These are phyloP conservation scores for Limnephilus lunatus DNA, from an alignment of 2,888 invertebrate genomes.

Conservation along the genomic window DNA sequence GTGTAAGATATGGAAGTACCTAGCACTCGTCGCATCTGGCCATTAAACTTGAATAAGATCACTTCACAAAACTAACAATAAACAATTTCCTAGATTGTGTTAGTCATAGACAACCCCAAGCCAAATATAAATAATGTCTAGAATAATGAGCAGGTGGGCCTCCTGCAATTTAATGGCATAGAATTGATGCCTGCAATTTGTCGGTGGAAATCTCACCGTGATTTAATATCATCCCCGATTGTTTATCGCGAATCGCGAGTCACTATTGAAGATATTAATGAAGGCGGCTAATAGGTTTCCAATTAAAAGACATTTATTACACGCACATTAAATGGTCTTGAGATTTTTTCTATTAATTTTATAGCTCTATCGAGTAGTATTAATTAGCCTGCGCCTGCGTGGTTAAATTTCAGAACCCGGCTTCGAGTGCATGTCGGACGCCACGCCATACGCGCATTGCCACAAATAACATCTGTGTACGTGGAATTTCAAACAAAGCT, in stretches of 20 bases:
- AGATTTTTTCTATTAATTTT: neutral
- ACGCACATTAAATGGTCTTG: neutral
- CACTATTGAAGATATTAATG: neutral
- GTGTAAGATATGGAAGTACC: too few species aligned
- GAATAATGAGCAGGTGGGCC: constrained; percentile 20
- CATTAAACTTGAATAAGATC: too few species aligned
- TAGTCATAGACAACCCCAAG: neutral
- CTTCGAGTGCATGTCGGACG: too few species aligned
- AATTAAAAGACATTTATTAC: neutral
- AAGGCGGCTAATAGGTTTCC: neutral
- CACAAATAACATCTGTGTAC: too few species aligned
- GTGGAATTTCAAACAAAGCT: too few species aligned
- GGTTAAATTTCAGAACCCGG: too few species aligned
- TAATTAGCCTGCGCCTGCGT: too few species aligned
- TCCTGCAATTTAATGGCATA: neutral
- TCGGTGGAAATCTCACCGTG: constrained; percentile 16
- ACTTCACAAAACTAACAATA: neutral
- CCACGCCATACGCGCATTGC: too few species aligned
- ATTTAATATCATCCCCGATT: constrained; percentile 35
- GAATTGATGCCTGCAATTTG: constrained; percentile 25
- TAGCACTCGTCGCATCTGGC: too few species aligned
- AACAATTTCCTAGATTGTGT: neutral
- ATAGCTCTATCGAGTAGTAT: too few species aligned
- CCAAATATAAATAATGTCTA: neutral
- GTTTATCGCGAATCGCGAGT: constrained; percentile 22